Conservation (phyloP, 2,797 vertebrate genomes). For the Molossus molossus region DNA sequence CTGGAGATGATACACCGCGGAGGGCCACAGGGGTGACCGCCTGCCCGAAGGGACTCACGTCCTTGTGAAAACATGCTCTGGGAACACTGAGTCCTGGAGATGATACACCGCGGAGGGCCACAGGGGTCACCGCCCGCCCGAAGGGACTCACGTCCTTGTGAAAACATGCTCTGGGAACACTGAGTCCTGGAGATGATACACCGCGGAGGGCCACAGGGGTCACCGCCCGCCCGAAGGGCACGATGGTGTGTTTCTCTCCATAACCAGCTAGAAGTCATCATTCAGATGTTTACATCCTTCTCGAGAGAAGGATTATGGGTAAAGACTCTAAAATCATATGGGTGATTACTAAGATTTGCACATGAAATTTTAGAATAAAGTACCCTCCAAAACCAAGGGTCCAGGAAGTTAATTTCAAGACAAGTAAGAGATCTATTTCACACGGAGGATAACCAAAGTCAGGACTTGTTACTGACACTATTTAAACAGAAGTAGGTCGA, state of each 20-base stretch:
- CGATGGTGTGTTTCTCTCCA: not conserved
- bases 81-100: too few relatives aligned
- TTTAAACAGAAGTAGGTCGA: not conserved
- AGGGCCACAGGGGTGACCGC: too few relatives aligned
- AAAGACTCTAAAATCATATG: not conserved
- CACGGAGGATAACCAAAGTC: accelerated
- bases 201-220: accelerated
- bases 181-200: not conserved
- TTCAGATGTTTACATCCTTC: not conserved
- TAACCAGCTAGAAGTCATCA: not conserved
- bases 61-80: too few relatives aligned
- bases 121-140: too few relatives aligned
- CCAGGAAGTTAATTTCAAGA: not conserved
- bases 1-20: too few relatives aligned
- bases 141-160: too few relatives aligned
- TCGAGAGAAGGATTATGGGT: not conserved
- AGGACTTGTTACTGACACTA: not conserved
- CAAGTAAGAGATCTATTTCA: not conserved
- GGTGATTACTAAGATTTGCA: not conserved
- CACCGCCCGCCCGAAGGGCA: not conserved
- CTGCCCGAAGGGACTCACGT: too few relatives aligned
- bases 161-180: too few relatives aligned
- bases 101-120: too few relatives aligned
- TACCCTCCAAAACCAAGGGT: not conserved
- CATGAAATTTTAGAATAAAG: not conserved